These are phyloP conservation scores for Aotus griseimembra DNA, from an alignment of 2,797 vertebrate species.

Conservation along the genomic window DNA sequence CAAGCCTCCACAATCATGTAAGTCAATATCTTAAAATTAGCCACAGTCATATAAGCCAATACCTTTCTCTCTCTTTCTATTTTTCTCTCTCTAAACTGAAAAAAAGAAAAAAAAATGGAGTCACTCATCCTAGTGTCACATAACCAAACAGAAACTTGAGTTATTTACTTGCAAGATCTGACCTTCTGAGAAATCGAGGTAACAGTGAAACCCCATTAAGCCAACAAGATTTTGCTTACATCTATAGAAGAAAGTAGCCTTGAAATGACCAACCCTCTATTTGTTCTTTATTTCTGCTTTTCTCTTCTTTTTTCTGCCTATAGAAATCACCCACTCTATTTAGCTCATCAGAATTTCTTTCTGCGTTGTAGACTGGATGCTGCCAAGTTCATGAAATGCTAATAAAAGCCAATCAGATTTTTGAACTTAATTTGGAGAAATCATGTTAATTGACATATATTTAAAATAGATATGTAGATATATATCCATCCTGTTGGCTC, in stretches of 20 bases:
- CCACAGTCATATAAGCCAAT: neutral
- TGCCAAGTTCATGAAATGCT: neutral
- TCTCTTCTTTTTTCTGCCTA: neutral
- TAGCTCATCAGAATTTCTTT: neutral
- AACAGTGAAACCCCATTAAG: neutral
- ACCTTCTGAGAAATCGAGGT: neutral
- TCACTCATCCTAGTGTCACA: neutral
- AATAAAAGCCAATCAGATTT: neutral
- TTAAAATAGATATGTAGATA: neutral
- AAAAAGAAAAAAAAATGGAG: neutral
- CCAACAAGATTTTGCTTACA: neutral
- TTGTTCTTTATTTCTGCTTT: neutral
- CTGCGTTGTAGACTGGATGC: neutral
- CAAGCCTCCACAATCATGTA: neutral
- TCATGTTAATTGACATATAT: neutral
- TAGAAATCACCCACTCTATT: neutral
- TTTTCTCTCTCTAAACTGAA: neutral
- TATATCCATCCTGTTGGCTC: neutral
- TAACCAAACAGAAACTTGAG: neutral
- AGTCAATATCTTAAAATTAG: neutral
- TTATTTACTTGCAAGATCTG: neutral
- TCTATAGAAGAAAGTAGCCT: neutral
- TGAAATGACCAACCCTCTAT: neutral
- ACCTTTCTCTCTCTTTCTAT: too few relatives aligned
- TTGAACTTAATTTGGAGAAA: neutral